These are phyloP conservation scores for Ophion slaviceki DNA, from an alignment of 2,888 invertebrate species.

Conservation along the genomic window DNA sequence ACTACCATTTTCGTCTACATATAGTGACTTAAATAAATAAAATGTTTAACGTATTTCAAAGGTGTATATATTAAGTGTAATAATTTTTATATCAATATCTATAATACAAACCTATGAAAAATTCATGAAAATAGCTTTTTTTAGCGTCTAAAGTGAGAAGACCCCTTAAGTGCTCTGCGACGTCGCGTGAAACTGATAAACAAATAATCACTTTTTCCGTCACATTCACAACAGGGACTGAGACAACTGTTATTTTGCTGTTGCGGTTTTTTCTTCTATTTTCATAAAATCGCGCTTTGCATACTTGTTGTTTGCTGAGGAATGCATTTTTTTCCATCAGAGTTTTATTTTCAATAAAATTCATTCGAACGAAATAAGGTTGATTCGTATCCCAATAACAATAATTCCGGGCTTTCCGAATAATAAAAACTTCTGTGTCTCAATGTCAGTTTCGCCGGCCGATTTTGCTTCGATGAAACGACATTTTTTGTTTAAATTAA, in stretches of 20 bases:
- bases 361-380: background rate
- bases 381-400: background rate
- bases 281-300: background rate
- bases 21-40: too few species aligned
- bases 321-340: background rate
- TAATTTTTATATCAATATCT: too few species aligned
- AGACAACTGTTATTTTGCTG: background rate
- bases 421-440: background rate
- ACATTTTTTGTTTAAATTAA: constrained; percentile 8
- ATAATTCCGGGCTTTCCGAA: background rate
- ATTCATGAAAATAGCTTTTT: too few species aligned
- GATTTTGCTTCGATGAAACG: background rate
- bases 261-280: background rate
- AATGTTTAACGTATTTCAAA: too few species aligned
- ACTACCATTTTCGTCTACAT: too few species aligned
- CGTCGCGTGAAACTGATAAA: constrained; percentile 22
- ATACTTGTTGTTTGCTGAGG: background rate
- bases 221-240: background rate
- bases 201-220: background rate
- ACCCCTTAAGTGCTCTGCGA: background rate
- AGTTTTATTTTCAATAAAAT: background rate
- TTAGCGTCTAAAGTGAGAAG: too few species aligned
- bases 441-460: background rate
- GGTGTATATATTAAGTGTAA: too few species aligned
- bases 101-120: too few species aligned